A percentile compares a stretch with the other conserved stretches of the same genome.
Conservation (phyloP, 2,797 vertebrate species). For the Melanotaenia trifasciata region DNA sequence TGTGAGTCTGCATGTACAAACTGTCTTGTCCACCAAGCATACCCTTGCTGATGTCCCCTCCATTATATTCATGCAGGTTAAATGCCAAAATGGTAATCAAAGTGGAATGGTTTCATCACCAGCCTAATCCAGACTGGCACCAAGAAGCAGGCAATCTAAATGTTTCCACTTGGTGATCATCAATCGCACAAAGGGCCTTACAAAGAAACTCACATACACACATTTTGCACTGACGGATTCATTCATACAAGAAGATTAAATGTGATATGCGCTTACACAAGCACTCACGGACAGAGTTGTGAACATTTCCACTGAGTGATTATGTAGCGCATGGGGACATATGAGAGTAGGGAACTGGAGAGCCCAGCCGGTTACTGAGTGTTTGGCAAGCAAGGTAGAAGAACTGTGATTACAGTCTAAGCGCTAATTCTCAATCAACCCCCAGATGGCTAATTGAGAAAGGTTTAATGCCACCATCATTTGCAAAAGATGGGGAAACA, state of each 20-base stretch:
- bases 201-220: constrained; percentile 4
- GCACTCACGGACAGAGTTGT: constrained; percentile 43
- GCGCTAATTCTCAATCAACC: constrained; percentile 65
- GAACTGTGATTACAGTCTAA: constrained; percentile 67
- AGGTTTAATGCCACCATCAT: constrained; percentile 59
- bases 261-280: constrained; percentile 24
- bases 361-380: constrained; percentile 59
- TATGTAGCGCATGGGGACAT: constrained; percentile 67
- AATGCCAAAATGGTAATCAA: constrained; percentile 72
- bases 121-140: constrained; percentile 71
- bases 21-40: constrained; percentile 29
- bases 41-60: constrained; percentile 34
- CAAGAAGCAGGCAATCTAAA: constrained; percentile 67
- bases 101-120: constrained; percentile 62
- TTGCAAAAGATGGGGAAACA: constrained; percentile 44
- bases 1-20: constrained; percentile 7
- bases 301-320: constrained; percentile 73
- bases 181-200: constrained; percentile 32
- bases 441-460: constrained; percentile 75
- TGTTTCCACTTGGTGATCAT: constrained; percentile 67
- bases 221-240: constrained; percentile 33
- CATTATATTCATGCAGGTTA: constrained; percentile 49
- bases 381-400: constrained; percentile 64
- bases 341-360: constrained; percentile 59
- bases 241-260: constrained; percentile 56